A percentile compares a stretch with the other conserved stretches of the same genome.
phyloP scores from a whole-genome alignment of 2,797 vertebrate genomes.

The Syngnathus rostellatus region DNA sequence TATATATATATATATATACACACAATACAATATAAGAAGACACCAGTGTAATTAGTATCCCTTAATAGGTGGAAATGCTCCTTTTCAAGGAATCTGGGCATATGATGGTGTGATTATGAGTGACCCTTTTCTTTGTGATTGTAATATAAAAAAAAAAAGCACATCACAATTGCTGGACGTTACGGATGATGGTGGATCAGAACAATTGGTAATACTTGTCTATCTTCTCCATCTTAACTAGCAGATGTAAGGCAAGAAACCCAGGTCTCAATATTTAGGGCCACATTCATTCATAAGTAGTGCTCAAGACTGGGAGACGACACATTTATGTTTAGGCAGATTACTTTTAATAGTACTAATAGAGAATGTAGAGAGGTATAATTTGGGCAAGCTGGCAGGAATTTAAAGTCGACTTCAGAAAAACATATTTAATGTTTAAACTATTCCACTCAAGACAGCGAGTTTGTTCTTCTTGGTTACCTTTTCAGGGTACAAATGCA shows the following conservation, averaged over 20 bases:
- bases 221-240: conserved; percentile 50
- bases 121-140: conserved; percentile 64
- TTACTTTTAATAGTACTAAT: too few relatives aligned
- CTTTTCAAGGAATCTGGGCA: conserved; percentile 66
- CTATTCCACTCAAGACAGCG: not conserved
- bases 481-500: not conserved
- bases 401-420: not conserved
- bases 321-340: too few relatives aligned
- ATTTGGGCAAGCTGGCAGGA: too few relatives aligned
- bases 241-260: conserved; percentile 21
- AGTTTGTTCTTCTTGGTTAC: not conserved
- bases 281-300: not conserved
- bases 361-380: too few relatives aligned
- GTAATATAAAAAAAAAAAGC: conserved; percentile 43
- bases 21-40: conserved; percentile 41
- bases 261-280: not conserved
- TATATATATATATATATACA: conserved; percentile 5
- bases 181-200: conserved; percentile 64
- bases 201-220: conserved; percentile 70
- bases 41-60: conserved; percentile 58
- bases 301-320: too few relatives aligned
- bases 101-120: conserved; percentile 67
- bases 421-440: too few relatives aligned
- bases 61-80: conserved; percentile 67
- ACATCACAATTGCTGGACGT: conserved; percentile 50